phyloP scores from a whole-genome alignment of 2,888 invertebrate species.

The Peribatodes rhomboidaria region DNA sequence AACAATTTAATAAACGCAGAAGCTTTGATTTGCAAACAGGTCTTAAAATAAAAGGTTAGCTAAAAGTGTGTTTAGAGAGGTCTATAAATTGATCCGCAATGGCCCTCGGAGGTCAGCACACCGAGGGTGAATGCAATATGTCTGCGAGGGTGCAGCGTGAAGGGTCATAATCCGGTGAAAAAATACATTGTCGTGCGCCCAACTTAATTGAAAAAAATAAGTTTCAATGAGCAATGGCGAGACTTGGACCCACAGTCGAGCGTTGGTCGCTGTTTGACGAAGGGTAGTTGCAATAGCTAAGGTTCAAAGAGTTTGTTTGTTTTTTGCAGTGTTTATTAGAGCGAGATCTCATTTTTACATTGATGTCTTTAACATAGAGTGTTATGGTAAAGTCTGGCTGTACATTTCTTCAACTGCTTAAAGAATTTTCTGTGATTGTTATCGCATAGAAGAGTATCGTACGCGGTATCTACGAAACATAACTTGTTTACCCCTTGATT shows the following conservation, averaged over 20 bases:
- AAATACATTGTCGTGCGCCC: constrained; percentile 72
- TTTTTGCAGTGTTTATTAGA: constrained; percentile 2
- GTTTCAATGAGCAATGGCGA: constrained; percentile 49
- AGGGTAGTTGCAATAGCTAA: not conserved
- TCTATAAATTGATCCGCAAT: constrained; percentile 76
- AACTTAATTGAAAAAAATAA: constrained; percentile 79
- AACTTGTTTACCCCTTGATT: too few species aligned
- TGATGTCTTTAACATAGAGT: not conserved
- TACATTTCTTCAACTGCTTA: not conserved
- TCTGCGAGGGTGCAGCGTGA: constrained; percentile 74
- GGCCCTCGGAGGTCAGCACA: constrained; percentile 67
- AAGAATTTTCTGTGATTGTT: not conserved
- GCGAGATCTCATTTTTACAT: not conserved
- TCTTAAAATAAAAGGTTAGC: constrained; percentile 49
- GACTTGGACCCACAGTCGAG: constrained; percentile 5
- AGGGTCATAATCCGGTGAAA: constrained; percentile 80
- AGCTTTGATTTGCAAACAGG: constrained; percentile 19
- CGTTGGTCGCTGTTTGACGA: constrained; percentile 25
- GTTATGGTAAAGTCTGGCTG: not conserved
- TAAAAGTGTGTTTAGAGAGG: constrained; percentile 61
- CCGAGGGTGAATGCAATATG: constrained; percentile 75
- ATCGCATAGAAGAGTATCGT: too few species aligned
- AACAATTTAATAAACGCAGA: not conserved
- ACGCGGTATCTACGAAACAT: too few species aligned
- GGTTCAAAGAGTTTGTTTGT: constrained; percentile 5